Evolutionary conservation across 2,113 vertebrate genomes (phyloP).

Genomic region (Odobenus rosmarus): DNA sequence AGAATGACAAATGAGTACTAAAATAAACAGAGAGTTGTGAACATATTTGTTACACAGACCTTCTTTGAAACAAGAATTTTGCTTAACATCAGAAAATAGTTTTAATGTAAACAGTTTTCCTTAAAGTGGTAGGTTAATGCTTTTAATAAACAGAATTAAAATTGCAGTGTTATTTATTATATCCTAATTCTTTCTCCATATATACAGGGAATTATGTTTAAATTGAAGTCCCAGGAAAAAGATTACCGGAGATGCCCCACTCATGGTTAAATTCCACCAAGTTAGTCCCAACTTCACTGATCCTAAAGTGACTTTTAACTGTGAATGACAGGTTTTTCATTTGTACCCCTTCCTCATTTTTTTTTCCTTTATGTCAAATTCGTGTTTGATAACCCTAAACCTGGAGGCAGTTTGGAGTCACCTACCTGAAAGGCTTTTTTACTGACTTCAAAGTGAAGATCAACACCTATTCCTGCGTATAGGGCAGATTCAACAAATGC

Average conservation of each 20-base stretch:
- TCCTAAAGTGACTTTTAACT: not conserved
- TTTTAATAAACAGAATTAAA: constrained; percentile 17
- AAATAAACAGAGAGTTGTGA: not conserved
- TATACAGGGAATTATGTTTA: not conserved
- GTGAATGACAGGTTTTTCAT: not conserved
- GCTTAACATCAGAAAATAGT: not conserved
- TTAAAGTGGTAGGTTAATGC: not conserved
- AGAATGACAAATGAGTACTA: not conserved
- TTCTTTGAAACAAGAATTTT: constrained; percentile 7
- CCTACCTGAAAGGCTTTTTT: not conserved
- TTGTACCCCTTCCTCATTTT: not conserved
- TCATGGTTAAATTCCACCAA: not conserved
- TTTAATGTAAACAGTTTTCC: not conserved
- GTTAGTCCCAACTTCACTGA: not conserved
- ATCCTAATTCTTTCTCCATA: not conserved
- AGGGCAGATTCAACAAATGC: not conserved
- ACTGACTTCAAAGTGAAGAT: not conserved
- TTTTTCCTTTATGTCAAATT: not conserved
- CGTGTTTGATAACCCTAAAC: not conserved
- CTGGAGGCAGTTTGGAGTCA: not conserved
- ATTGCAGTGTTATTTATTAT: not conserved
- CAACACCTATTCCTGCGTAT: not conserved
- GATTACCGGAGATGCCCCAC: not conserved
- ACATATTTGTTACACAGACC: not conserved
- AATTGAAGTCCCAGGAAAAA: not conserved